These are phyloP conservation scores for Caenorhabditis sp. DNA, from an alignment of 2,888 invertebrate genomes.

Conservation along the genomic window DNA sequence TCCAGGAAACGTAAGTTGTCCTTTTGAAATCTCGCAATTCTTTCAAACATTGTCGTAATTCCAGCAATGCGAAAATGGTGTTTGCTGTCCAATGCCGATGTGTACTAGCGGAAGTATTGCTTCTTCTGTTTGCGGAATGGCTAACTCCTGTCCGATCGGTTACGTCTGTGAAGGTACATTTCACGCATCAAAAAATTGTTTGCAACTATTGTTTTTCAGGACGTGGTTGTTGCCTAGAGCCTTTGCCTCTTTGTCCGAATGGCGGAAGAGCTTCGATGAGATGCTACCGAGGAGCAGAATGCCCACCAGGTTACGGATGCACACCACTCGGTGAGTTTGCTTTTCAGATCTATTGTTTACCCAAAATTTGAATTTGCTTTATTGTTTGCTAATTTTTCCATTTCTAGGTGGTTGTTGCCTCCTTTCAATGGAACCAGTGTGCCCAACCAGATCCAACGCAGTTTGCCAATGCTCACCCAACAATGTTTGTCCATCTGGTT, in stretches of 20 bases:
- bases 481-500: constrained; percentile 77
- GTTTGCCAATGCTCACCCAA: constrained; percentile 82
- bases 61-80: constrained; percentile 78
- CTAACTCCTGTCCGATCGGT: constrained; percentile 79
- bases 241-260: constrained; percentile 81
- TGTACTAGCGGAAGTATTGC: constrained; percentile 77
- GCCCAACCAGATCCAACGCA: constrained; percentile 73
- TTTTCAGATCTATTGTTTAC: too few relatives aligned
- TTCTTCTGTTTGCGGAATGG: constrained; percentile 77
- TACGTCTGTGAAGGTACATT: constrained; percentile 76
- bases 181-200: background rate
- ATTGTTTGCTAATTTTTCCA: constrained; percentile 23
- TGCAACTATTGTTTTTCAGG: constrained; percentile 22
- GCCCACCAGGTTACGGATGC: constrained; percentile 81
- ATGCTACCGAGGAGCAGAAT: constrained; percentile 79
- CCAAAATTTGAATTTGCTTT: background rate
- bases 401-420: constrained; percentile 79
- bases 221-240: constrained; percentile 81
- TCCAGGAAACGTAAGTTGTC: constrained; percentile 69
- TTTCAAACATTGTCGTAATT: constrained; percentile 28
- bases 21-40: too few relatives aligned
- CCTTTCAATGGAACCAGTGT: constrained; percentile 77
- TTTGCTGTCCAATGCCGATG: constrained; percentile 80
- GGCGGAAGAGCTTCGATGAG: constrained; percentile 76
- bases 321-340: constrained; percentile 67